Evolutionary conservation across 2,888 invertebrate species (phyloP).

Genomic region (Syritta pipiens): DNA sequence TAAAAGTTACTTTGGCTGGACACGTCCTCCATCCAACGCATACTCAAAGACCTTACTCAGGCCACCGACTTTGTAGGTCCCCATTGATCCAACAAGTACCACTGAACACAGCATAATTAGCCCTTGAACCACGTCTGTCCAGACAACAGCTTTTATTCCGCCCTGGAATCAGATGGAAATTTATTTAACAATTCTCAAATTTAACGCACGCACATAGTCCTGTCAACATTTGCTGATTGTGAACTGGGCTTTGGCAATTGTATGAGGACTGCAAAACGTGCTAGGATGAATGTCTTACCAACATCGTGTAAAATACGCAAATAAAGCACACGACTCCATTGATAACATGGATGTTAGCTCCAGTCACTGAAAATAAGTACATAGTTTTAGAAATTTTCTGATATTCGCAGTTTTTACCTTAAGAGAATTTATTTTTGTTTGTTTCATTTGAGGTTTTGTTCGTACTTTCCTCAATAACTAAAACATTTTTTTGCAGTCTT

Average conservation of each 20-base stretch:
- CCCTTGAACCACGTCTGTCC: constrained; percentile 78
- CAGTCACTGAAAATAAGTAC: constrained; percentile 80
- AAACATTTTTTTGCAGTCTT: not conserved
- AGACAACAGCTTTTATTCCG: constrained; percentile 78
- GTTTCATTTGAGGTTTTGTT: too few species aligned
- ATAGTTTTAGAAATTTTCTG: too few species aligned
- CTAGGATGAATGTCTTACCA: constrained; percentile 76
- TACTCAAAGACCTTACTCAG: constrained; percentile 72
- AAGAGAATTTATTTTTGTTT: too few species aligned
- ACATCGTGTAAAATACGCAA: constrained; percentile 81
- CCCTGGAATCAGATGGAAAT: constrained; percentile 71
- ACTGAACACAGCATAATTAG: constrained; percentile 74
- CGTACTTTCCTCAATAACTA: too few species aligned
- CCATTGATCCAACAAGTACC: constrained; percentile 74
- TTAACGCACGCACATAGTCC: too few species aligned
- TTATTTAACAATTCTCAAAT: not conserved
- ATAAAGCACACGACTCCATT: constrained; percentile 79
- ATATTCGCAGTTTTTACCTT: too few species aligned
- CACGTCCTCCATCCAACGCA: constrained; percentile 72
- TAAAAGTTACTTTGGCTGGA: constrained; percentile 64
- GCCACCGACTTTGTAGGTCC: constrained; percentile 74
- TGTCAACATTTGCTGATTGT: too few species aligned
- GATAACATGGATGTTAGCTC: constrained; percentile 80
- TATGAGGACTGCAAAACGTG: too few species aligned
- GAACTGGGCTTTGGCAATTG: too few species aligned